A percentile compares a stretch with the other conserved stretches of the same genome.
Conservation (phyloP, 92 coral and sea anemone genomes). For the Porites rus region DNA sequence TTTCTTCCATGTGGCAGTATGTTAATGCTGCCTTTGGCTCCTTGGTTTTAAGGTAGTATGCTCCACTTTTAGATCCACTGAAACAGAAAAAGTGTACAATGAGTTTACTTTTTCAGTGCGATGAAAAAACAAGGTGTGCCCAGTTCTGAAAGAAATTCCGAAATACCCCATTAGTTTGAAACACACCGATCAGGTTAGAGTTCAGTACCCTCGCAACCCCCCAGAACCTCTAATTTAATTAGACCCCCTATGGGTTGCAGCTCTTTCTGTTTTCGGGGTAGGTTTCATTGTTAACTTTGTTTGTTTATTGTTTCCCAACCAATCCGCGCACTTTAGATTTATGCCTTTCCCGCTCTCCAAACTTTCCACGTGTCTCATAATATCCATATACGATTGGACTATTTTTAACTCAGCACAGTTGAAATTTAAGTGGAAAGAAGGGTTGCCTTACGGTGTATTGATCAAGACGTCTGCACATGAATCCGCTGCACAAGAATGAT, state of each 20-base stretch:
- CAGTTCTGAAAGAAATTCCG: too few relatives aligned
- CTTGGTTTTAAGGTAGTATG: constrained; percentile 22
- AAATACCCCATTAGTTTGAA: neutral
- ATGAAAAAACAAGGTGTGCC: too few relatives aligned
- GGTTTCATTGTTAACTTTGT: neutral
- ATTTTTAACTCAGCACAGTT: neutral
- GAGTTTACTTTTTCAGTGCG: too few relatives aligned
- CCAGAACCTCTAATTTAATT: too few relatives aligned
- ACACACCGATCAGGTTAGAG: neutral
- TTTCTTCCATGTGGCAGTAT: constrained; percentile 25
- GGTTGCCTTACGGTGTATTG: constrained; percentile 24
- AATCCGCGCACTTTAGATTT: too few relatives aligned
- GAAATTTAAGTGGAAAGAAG: too few relatives aligned
- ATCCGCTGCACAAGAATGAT: neutral
- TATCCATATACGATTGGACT: neutral
- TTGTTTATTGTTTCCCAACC: too few relatives aligned
- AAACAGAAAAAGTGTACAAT: neutral
- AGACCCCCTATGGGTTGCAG: too few relatives aligned
- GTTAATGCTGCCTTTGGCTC: constrained; percentile 8
- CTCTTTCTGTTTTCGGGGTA: neutral
- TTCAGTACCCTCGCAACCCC: neutral
- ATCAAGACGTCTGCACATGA: constrained; percentile 30
- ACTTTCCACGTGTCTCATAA: too few relatives aligned
- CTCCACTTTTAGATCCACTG: constrained; percentile 12
- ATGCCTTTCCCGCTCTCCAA: too few relatives aligned